Evolutionary conservation across 2,888 invertebrate genomes (phyloP), one percentile per base, ranked within the genome.

Genomic region (Pegoplata infirma): DNA sequence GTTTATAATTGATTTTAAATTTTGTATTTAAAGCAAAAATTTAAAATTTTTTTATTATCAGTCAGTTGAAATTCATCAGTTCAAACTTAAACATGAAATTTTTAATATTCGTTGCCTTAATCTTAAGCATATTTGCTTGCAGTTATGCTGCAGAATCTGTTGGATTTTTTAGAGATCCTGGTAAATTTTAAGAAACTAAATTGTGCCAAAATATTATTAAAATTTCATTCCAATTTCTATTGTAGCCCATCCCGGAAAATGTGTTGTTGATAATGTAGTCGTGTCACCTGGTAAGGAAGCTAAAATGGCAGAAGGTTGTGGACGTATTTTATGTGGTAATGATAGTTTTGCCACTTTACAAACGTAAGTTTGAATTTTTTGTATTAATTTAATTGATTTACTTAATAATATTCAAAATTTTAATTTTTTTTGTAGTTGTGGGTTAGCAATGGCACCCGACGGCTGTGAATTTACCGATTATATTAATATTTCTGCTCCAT

Each of bases 241-340:
- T 40, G 4, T 3, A 73, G 73, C 21, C 12, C 23, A 74, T 56
- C 61, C 75, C 7, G 68, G 68, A 2, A 75, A 75, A 56, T 75
- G 75, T 49, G 75, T 75, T 16, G 28, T 40, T 16, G 7, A 44
- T 0, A 7, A 19, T 7, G 3, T 68, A n/a, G n/a, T 68, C 8
- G 21, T 75, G 3, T 55, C 68, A 28, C 8, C 47, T 8, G 75
- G 75, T 1, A 61, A 75, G 12, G 16, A 49, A 7, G 55, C 47
- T 0, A 49, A 63, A 16, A n/a, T 56, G 16, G 53, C 61, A 1
- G n/a, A 14, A 0, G 6, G 3, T 0, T 75, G 75, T 49, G 61
- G 19, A 6, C 61, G 8, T 4, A 5, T 75, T 21, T 1, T 47
- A 1, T 75, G 75, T 17, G 61, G 21, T 1, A 12, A n/a, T 0